Base-by-base conservation (phyloP, 2,888 invertebrate species). In the Gnatocerus cornutus region DNA sequence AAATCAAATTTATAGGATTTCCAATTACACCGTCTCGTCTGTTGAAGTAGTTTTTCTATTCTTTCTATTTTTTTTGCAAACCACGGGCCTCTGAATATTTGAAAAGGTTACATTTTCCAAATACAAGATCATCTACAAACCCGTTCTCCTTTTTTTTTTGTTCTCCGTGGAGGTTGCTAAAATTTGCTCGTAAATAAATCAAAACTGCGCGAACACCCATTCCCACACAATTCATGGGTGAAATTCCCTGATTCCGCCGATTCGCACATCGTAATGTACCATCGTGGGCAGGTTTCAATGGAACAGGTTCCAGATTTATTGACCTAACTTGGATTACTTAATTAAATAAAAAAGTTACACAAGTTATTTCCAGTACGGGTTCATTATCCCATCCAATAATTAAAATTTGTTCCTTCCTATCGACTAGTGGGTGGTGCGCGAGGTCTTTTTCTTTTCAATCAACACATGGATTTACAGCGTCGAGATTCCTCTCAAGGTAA, bases 301-400 rank as follows among this genome's bases (percentile, higher is more conserved):
- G 29, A 71, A 52, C 71, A 68, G 66, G 66, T 64, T 69, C 71
- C 65, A 50, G 67, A 59, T 68, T 63, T 52, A 67, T 58, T 41
- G 65, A 59, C 69, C 69, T 43, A 59, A 68, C 59, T 55, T 30
- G 63, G 56, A 66, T 63, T 58, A 45, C 58, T 48, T 62, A 66
- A 71, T 71, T 66, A 61, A 58, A 48, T 41, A 50, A 50, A 50
- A 50, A 27, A 29, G 6, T 6, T 16, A 14, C 46, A 2, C 9
- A 16, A 13, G 14, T 13, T 46, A 16, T 13, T 9, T n/a, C n/a
- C 41, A 37, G 46, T 13, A 21, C 48, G 29, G 12, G 21, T 50
- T 50, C 48, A 29, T 50, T 29, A 50, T 41, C 33, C 13, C 53
- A 30, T 27, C 12, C 13, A 4, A 43, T 56, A 56, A 56, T 56